phyloP scores from a whole-genome alignment of 2,888 invertebrate species.

The Arctia plantaginis region DNA sequence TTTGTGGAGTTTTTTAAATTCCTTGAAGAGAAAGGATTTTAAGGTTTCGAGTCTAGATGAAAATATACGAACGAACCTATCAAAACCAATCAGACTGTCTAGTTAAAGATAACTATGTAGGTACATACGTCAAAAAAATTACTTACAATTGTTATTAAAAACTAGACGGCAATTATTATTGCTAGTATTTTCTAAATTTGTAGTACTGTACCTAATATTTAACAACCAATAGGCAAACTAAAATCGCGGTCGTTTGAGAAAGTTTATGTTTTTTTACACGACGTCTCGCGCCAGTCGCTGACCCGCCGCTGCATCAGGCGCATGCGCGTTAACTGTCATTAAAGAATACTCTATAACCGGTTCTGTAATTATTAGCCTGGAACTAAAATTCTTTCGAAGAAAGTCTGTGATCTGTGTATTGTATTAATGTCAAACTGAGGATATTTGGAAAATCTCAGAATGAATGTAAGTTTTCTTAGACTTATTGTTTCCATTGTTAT shows the following conservation, averaged over 20 bases:
- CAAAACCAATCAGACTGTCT: background rate
- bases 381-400: slow-evolving; percentile 48
- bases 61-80: background rate
- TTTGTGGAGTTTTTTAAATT: background rate
- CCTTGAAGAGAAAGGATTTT: background rate
- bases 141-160: background rate
- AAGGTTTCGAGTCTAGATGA: background rate
- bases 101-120: background rate
- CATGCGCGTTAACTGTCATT: slow-evolving; percentile 34
- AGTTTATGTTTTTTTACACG: slow-evolving; percentile 58
- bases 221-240: slow-evolving; percentile 47
- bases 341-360: slow-evolving; percentile 34
- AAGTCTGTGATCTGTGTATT: slow-evolving; percentile 51
- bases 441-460: slow-evolving; percentile 44
- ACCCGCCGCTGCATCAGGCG: slow-evolving; percentile 43
- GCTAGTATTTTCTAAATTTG: background rate
- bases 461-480: slow-evolving; percentile 46
- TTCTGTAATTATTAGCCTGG: slow-evolving; percentile 43
- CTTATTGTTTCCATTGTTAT: slow-evolving; percentile 33
- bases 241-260: slow-evolving; percentile 65
- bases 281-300: slow-evolving; percentile 55
- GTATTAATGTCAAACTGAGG: slow-evolving; percentile 48
- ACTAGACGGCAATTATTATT: background rate
- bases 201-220: background rate
- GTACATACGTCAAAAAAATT: background rate